These are phyloP conservation scores for Phthorimaea operculella DNA, from an alignment of 1,140 invertebrate genomes.

Conservation along the genomic window DNA sequence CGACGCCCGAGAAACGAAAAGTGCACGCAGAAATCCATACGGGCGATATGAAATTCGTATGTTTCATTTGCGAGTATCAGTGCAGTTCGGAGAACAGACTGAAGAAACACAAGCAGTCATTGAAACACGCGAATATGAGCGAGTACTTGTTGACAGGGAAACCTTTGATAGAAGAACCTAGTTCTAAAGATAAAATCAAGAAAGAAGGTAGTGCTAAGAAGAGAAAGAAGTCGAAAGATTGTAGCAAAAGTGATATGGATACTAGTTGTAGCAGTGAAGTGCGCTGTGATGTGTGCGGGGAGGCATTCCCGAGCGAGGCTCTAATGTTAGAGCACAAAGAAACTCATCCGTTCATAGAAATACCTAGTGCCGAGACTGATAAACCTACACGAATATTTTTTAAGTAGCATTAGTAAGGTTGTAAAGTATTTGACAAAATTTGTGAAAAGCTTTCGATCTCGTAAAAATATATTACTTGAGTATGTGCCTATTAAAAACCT, in stretches of 20 bases:
- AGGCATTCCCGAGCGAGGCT: conserved; percentile 37
- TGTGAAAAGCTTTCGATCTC: no score
- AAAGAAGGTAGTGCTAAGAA: conserved; percentile 24
- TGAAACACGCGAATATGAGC: conserved; percentile 57
- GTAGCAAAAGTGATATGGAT: conserved; percentile 13
- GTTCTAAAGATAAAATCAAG: conserved; percentile 20
- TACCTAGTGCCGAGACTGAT: conserved; percentile 45
- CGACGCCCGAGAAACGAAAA: conserved; percentile 51
- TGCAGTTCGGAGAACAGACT: conserved; percentile 54
- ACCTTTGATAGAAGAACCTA: conserved; percentile 27
- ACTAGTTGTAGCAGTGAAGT: conserved; percentile 12
- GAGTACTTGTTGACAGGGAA: conserved; percentile 44
- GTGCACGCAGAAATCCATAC: conserved; percentile 51
- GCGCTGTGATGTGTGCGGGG: conserved; percentile 55
- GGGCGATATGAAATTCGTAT: conserved; percentile 58
- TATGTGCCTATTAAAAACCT: no score
- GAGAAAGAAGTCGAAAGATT: conserved; percentile 20
- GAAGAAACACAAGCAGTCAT: conserved; percentile 44
- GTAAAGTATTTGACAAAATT: no score
- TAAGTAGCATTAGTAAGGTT: conserved; percentile 29
- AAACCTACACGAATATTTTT: conserved; percentile 61
- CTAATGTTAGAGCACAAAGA: conserved; percentile 53
- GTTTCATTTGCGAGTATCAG: conserved; percentile 60
- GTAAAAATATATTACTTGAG: no score
- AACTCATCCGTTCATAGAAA: conserved; percentile 57